Evolutionary conservation across 2,888 invertebrate species (phyloP), one percentile per base, ranked within the genome.

Genomic region (Dusona sp.): DNA sequence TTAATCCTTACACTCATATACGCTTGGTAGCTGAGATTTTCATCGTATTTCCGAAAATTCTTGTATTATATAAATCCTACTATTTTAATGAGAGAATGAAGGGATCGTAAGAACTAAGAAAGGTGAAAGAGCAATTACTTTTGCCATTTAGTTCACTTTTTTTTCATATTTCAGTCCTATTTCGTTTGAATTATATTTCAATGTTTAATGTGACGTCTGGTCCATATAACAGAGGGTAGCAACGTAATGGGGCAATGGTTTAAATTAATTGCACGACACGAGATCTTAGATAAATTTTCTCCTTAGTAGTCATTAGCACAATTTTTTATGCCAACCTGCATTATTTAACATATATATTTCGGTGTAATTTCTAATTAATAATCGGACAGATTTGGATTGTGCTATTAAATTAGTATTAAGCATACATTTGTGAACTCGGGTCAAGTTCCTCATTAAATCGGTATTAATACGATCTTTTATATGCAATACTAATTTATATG

Each of bases 241-340:
- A 29, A 7, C 16, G 61, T 29, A 29, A 61, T 6, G 61, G 16
- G 61, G 29, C 1, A 1, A 61, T 6, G 16, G 29, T 61, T 57
- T 57, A 25, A 61, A 61, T 61, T 61, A 61, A 61, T 61, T 61
- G 16, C 6, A 29, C 61, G 29, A 61, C 61, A 61, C 22, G 54
- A 54, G 54, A 54, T 54, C 9, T 29, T 7, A 25, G 25, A 57
- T 57, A 57, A 57, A 29, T 61, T 61, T 29, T 25, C 61, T 61
- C 16, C 13, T 16, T 61, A 61, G 29, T 61, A 16, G 25, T 29
- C 6, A 13, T 61, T 61, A 29, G 61, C 29, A 29, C 29, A 29
- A 61, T 61, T 61, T 25, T 61, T 61, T 16, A 61, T 16, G 61
- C 16, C 16, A 3, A 29, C 29, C 29, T 7, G 16, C 29, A 29